A percentile compares a stretch with the other conserved stretches of the same genome.
Conservation (phyloP, 2,888 invertebrate genomes). For the Hemithea aestivaria region DNA sequence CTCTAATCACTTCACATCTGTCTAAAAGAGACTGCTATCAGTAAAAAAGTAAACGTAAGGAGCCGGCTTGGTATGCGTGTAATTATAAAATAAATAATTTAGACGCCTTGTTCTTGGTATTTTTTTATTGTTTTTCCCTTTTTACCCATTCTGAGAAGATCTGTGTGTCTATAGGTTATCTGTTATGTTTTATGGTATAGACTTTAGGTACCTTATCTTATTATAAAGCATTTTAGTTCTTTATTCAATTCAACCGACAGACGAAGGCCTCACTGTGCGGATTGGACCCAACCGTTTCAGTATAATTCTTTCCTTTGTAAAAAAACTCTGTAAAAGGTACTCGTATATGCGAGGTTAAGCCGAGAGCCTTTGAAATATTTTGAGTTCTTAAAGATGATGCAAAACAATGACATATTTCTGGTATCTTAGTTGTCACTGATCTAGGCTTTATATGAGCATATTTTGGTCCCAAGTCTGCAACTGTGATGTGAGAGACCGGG, state of each 20-base stretch:
- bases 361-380: slow-evolving; percentile 75
- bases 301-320: slow-evolving; percentile 79
- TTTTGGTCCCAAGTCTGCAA: slow-evolving; percentile 59
- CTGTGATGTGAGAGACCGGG: slow-evolving; percentile 45
- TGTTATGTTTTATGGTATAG: no score
- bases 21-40: no score
- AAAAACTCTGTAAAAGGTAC: slow-evolving; percentile 74
- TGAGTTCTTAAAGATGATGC: slow-evolving; percentile 80
- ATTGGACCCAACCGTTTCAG: slow-evolving; percentile 71
- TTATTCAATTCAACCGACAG: slow-evolving; percentile 13
- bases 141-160: no score
- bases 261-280: slow-evolving; percentile 54
- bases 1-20: no score
- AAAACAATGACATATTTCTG: slow-evolving; percentile 78
- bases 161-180: no score
- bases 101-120: no score
- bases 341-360: slow-evolving; percentile 73
- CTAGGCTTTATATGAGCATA: slow-evolving; percentile 54
- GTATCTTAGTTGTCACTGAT: slow-evolving; percentile 47
- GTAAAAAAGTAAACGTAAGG: no score
- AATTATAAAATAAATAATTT: no score
- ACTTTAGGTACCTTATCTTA: no score
- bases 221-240: no score
- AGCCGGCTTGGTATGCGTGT: no score
- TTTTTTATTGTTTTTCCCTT: no score